These are phyloP conservation scores for Pelecanus crispus DNA, from an alignment of 2,113 vertebrate genomes.

Conservation along the genomic window DNA sequence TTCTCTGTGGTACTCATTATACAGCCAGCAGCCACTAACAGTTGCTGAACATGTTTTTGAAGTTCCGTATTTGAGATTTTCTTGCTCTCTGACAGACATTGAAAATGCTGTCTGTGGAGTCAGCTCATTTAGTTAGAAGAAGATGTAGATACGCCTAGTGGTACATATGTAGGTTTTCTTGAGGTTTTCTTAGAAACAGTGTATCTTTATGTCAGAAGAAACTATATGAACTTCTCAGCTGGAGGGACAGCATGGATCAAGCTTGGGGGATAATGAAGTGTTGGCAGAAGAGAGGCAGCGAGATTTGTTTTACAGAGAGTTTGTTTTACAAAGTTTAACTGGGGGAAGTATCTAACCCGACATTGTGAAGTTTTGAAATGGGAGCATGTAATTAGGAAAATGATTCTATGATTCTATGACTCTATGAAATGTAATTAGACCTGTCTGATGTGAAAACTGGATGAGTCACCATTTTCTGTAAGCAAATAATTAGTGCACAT, in stretches of 20 bases:
- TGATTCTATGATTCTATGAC: neutral
- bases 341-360: neutral
- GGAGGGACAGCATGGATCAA: neutral
- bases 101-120: neutral
- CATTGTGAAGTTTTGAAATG: slow-evolving; percentile 10
- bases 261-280: neutral
- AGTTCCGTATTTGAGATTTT: neutral
- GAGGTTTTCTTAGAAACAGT: neutral
- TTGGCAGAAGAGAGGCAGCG: neutral
- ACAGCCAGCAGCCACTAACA: neutral
- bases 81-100: neutral
- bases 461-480: slow-evolving; percentile 1
- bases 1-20: slow-evolving; percentile 10
- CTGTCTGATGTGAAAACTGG: neutral
- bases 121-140: neutral
- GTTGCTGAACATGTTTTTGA: slow-evolving; percentile 7
- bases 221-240: neutral
- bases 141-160: neutral
- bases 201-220: neutral
- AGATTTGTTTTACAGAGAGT: neutral
- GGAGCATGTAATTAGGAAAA: neutral
- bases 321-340: neutral
- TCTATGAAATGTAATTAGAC: neutral
- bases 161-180: neutral
- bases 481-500: neutral